Evolutionary conservation across 2,113 vertebrate genomes (phyloP), one percentile per base, ranked within the genome.

Genomic region (Pedionomus torquatus): DNA sequence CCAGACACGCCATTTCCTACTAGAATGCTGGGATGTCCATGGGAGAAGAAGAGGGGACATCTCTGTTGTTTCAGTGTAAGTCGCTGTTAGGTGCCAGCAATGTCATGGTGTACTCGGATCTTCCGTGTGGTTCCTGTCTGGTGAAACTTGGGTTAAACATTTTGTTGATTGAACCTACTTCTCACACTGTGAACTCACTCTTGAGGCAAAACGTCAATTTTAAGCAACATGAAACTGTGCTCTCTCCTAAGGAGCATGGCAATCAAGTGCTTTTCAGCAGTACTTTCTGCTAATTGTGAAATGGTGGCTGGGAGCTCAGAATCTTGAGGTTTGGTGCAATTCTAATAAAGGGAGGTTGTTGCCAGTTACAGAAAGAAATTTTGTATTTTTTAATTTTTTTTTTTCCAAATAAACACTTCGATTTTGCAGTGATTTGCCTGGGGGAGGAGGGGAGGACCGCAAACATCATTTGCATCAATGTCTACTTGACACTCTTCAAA

Each of bases 1-100:
- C 41, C 28, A 78, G 35, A 13, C 37, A 5, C 0, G 0, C 0
- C 0, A 11, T 33, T n/a, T 13, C n/a, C 64, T 57, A 12, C 46
- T 79, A 11, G 4, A 19, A 13, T 10, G 7, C 14, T 8, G 33
- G 23, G 21, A 46, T 35, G 33, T 37, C 55, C 17, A 0, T 19
- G n/a, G 49, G 10, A 39, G 46, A 31, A 48, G 69, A 70, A 70
- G 31, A 55, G n/a, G 28, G 51, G 44, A 26, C 12, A 8, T 26
- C 17, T 10, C 43, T 25, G 7, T 13, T 39, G 1, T 4, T 68
- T 13, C 11, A 9, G 13, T 23, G 31, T 43, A 52, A 1, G 21
- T 37, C 0, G 0, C 64, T 51, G 5, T 37, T 4, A 1, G 65
- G 19, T 48, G 61, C 65, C 60, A 39, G 43, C 31, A 17, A 49